These are phyloP conservation scores for Acridotheres tristis DNA, from an alignment of 2,797 vertebrate genomes.

Conservation along the genomic window DNA sequence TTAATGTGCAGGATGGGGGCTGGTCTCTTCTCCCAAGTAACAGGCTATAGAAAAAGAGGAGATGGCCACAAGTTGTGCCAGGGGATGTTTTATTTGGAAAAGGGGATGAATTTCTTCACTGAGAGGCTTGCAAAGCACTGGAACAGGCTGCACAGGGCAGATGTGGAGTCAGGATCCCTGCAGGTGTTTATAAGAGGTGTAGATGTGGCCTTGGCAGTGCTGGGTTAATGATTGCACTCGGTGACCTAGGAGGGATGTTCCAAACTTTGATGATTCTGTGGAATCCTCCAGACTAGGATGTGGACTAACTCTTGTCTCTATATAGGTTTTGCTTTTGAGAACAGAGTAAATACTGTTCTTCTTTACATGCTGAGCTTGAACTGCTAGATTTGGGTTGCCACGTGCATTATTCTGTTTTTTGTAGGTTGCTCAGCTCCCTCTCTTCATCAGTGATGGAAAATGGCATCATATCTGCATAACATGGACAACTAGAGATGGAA, in stretches of 20 bases:
- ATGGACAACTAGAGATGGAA: conserved; percentile 95
- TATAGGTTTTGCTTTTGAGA: neutral
- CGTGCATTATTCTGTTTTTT: neutral
- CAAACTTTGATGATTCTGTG: neutral
- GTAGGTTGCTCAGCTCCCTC: conserved; percentile 92
- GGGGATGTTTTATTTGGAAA: neutral
- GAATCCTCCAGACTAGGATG: neutral
- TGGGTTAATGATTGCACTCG: neutral
- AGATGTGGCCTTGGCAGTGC: neutral
- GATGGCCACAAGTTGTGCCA: neutral
- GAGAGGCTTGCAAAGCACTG: neutral
- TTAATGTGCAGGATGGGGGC: neutral
- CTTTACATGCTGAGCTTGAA: neutral
- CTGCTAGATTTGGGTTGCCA: neutral
- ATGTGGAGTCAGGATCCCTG: neutral
- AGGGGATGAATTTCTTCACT: neutral
- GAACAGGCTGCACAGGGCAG: neutral
- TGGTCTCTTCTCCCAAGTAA: neutral
- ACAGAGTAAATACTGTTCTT: neutral
- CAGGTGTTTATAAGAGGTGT: neutral
- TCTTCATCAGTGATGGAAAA: conserved; percentile 91
- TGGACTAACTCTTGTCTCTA: neutral
- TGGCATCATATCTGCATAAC: conserved; percentile 97
- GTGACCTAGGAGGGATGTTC: neutral
- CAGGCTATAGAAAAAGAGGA: neutral